Base-by-base conservation (phyloP, 2,797 vertebrate species). In the Acanthis flammea region DNA sequence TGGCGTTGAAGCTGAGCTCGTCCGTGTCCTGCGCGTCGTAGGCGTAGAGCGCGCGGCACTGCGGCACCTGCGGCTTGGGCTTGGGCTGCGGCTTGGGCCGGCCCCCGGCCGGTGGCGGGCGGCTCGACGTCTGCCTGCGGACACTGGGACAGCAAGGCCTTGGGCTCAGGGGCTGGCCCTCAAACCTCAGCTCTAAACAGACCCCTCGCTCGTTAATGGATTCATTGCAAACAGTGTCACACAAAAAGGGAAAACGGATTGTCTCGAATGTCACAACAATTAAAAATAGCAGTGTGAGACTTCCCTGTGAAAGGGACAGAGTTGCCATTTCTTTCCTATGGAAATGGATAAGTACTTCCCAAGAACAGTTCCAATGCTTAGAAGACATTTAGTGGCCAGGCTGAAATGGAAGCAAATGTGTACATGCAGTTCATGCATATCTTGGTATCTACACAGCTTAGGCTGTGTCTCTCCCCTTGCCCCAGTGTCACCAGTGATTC, bases 21-120 rank as follows among this genome's bases (percentile, higher is more conserved):
- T 99, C 99, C 0, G 98, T 99, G 98, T 99, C 99, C 98, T 99
- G 99, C 95, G 99, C 99, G 2, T 99, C 99, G 2, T 99, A 99
- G 53, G 99, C 99, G 1, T 99, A 99, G 88, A 99, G 95, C 5
- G 99, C 99, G 93, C 98, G 99, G 98, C 99, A 99, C 97, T 99
- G 99, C 2, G 99, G 99, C 74, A 99, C 99, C 97, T 99, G 99
- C 53, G 99, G 99, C 97, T 99, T 99, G 27, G 99, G 99, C 94
- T 99, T 99, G 48, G 99, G 99, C 60, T 99, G 98, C 8, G 99
- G 99, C 92, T 99, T 99, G 30, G 99, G 99, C 39, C 99, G 97
- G 10, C 99, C 99, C 22, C 98, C 99, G 19, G 99, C 99, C 0
- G 99, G 99, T 1, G 98, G 47, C 4, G 99, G 99, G 7, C 99